Evolutionary conservation across 2,113 vertebrate genomes (phyloP).

Genomic region (Tretioscincus oriximinensis): DNA sequence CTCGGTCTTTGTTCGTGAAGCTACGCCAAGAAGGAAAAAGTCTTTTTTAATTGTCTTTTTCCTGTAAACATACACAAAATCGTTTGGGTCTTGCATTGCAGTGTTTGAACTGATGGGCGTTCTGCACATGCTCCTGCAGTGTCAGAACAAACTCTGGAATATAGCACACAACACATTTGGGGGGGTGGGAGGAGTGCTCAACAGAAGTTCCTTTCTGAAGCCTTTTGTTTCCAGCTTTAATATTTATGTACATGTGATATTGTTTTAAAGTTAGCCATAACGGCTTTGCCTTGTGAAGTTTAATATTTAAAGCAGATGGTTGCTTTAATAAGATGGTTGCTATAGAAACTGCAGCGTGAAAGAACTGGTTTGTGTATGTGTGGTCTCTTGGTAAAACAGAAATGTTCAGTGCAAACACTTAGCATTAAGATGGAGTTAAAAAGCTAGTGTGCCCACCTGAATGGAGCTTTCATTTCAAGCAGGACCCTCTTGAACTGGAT

Average conservation of each 20-base stretch:
- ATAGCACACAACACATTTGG: neutral
- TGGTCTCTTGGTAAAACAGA: slow-evolving; percentile 64
- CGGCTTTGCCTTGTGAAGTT: slow-evolving; percentile 68
- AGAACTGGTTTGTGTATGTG: slow-evolving; percentile 77
- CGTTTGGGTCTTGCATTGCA: neutral
- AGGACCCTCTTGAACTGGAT: slow-evolving; percentile 45
- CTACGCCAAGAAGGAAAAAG: too few relatives aligned
- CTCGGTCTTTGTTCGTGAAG: neutral
- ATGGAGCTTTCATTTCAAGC: slow-evolving; percentile 45
- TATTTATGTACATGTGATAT: slow-evolving; percentile 75
- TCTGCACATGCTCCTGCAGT: slow-evolving; percentile 32
- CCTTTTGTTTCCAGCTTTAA: slow-evolving; percentile 72
- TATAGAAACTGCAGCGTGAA: slow-evolving; percentile 79
- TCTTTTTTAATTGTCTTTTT: neutral
- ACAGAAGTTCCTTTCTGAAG: slow-evolving; percentile 33
- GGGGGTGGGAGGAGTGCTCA: neutral
- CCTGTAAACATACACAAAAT: neutral
- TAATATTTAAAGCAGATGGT: slow-evolving; percentile 90
- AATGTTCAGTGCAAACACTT: slow-evolving; percentile 66
- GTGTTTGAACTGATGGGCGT: neutral
- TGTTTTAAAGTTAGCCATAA: slow-evolving; percentile 63
- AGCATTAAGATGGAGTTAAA: slow-evolving; percentile 28
- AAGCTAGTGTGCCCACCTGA: slow-evolving; percentile 27
- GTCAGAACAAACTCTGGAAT: neutral
- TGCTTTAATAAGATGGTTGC: slow-evolving; percentile 80